Conservation (phyloP, 2,113 vertebrate species). For the Guaruba guarouba region DNA sequence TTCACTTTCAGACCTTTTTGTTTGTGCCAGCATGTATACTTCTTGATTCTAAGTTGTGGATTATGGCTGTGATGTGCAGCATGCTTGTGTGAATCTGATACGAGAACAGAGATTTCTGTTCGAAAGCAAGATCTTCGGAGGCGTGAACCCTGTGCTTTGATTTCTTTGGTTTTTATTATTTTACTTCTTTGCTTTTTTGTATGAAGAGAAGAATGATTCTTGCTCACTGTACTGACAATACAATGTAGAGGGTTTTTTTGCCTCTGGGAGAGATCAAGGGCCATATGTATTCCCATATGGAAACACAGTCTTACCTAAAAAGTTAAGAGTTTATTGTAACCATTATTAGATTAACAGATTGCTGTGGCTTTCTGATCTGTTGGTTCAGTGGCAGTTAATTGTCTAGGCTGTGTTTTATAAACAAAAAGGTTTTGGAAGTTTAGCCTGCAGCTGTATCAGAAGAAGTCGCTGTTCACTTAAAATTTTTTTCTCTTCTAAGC, state of each 20-base stretch:
- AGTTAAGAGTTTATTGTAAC: neutral
- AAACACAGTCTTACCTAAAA: neutral
- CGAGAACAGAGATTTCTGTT: neutral
- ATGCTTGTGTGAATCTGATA: neutral
- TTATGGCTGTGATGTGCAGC: neutral
- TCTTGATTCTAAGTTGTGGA: neutral
- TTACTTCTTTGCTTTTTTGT: neutral
- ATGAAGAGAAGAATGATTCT: neutral
- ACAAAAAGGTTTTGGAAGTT: neutral
- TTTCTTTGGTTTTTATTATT: neutral
- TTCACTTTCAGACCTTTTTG: neutral
- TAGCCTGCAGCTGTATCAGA: neutral
- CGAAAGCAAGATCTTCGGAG: neutral
- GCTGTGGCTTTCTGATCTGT: neutral
- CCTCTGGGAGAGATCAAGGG: neutral
- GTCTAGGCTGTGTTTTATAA: neutral
- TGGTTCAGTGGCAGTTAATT: neutral
- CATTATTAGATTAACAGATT: neutral
- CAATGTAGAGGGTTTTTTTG: neutral
- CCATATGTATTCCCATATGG: neutral
- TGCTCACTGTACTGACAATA: neutral
- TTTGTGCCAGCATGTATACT: neutral
- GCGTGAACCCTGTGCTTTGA: neutral
- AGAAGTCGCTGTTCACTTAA: neutral
- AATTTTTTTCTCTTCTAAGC: neutral